Percentiles rank a stretch among this genome's conserved stretches.
These are phyloP conservation scores for Drosophila anomelani DNA, from an alignment of 2,888 invertebrate genomes.

Conservation along the genomic window DNA sequence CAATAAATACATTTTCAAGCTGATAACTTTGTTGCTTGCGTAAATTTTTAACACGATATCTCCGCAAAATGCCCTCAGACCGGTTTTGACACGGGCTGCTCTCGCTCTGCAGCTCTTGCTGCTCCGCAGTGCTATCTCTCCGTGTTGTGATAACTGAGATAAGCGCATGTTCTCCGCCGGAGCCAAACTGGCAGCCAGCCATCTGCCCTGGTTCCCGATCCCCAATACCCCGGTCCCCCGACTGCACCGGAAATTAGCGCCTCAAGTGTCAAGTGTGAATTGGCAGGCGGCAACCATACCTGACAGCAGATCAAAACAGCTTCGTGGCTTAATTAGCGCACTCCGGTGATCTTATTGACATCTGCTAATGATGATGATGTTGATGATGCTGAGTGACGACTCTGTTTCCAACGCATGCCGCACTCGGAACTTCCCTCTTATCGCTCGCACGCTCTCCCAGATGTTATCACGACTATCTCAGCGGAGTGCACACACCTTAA, in stretches of 20 bases:
- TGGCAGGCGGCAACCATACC: constrained; percentile 73
- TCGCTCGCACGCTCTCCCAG: constrained; percentile 15
- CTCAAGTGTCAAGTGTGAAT: constrained; percentile 76
- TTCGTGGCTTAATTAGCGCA: constrained; percentile 66
- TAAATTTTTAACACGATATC: constrained; percentile 73
- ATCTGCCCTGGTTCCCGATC: constrained; percentile 11
- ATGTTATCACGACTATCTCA: constrained; percentile 27
- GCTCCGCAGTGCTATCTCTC: constrained; percentile 22
- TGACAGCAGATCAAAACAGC: constrained; percentile 71
- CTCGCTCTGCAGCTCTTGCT: constrained; percentile 20
- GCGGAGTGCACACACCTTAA: constrained; percentile 29
- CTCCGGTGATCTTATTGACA: constrained; percentile 57
- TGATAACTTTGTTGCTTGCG: constrained; percentile 72
- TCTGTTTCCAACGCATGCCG: constrained; percentile 18
- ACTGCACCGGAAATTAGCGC: constrained; percentile 71
- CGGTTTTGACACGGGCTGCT: constrained; percentile 6
- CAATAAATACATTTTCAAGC: constrained; percentile 68
- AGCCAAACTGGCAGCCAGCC: constrained; percentile 15
- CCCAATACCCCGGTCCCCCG: background rate
- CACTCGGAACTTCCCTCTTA: constrained; percentile 23
- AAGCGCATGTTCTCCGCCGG: constrained; percentile 34
- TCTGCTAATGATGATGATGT: constrained; percentile 25
- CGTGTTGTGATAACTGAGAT: constrained; percentile 51
- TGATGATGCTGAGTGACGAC: background rate
- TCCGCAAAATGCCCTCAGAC: constrained; percentile 43